Base-by-base conservation (phyloP, 1,140 invertebrate species). In the Zaprionus nigranus region DNA sequence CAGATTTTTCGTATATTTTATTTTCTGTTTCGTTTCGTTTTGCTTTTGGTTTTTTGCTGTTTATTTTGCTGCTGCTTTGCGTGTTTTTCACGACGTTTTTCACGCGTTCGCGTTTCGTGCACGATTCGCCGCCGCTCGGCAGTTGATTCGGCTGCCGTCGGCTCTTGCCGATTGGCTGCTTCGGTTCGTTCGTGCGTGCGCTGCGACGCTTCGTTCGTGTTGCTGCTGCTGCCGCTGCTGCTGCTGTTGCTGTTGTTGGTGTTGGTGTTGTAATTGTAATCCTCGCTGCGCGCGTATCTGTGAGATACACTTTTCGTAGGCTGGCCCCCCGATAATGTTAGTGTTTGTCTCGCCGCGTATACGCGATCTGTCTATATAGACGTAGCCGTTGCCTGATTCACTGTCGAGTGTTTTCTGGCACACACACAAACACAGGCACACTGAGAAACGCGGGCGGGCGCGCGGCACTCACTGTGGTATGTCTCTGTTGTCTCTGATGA, bases 331-430 rank as follows among this genome's bases (percentile, higher is more conserved):
- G 64, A 54, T 78, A 67, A 74, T 74, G 78, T 76, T 90, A 84
- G 78, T 88, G 85, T 90, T 84, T 85, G 81, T 90, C 80, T 88
- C 59, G 81, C 76, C 85, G 40, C 40, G 84, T 90, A 88, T 88
- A 90, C 84, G 84, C 84, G 85, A 90, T 72, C 71, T 81, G 79
- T 69, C 82, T 90, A 84, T 86, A 88, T 83, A 82, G 82, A 85
- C 79, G 72, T 76, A 77, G 78, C 17, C 58, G 79, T 67, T 83
- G 84, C 87, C 84, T 87, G 84, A 87, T 87, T 90, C 84, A 88
- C 82, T 82, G 61, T 68, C 79, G 67, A 84, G 82, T 87, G 75
- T 87, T 82, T 86, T 86, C 83, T 86, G 80, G 83, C 83, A 72
- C 80, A 84, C 73, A 81, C 69, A 75, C 64, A 79, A 56, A 60